These are phyloP conservation scores for Ophiodon elongatus DNA, from an alignment of 2,113 vertebrate genomes.

Conservation along the genomic window DNA sequence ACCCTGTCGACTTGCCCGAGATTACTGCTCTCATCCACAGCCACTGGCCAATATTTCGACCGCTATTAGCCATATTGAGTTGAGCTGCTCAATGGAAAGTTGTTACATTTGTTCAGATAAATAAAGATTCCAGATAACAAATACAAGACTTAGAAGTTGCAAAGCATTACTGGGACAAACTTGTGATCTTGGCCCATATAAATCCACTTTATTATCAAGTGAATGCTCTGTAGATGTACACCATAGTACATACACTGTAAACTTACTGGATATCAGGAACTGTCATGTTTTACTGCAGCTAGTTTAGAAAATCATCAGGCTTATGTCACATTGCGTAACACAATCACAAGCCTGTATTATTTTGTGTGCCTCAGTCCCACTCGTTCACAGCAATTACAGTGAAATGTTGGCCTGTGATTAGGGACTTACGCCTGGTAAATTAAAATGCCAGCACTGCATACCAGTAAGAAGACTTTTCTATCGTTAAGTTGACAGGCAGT, in stretches of 20 bases:
- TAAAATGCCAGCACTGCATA: constrained; percentile 63
- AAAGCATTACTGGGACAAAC: constrained; percentile 10
- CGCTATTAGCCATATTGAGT: constrained; percentile 4
- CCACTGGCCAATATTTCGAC: background rate
- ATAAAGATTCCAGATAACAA: constrained; percentile 18
- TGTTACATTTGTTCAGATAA: background rate
- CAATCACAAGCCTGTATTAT: constrained; percentile 36
- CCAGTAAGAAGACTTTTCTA: constrained; percentile 56
- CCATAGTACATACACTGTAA: constrained; percentile 4
- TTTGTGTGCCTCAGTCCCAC: constrained; percentile 26
- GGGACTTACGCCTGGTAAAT: constrained; percentile 55
- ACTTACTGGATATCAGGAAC: constrained; percentile 20
- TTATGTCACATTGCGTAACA: constrained; percentile 36
- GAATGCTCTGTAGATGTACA: constrained; percentile 8
- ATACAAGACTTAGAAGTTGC: constrained; percentile 6
- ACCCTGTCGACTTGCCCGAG: constrained; percentile 19
- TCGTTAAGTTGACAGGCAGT: constrained; percentile 58
- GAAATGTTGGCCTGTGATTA: constrained; percentile 71
- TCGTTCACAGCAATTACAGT: constrained; percentile 65
- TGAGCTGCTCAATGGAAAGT: constrained; percentile 1
- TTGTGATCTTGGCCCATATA: background rate
- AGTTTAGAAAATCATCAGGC: constrained; percentile 31
- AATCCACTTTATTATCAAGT: constrained; percentile 2
- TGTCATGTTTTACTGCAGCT: constrained; percentile 41
- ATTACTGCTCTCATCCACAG: constrained; percentile 42